Conservation (phyloP, 2,797 vertebrate species). For the Gobionotothen gibberifrons region DNA sequence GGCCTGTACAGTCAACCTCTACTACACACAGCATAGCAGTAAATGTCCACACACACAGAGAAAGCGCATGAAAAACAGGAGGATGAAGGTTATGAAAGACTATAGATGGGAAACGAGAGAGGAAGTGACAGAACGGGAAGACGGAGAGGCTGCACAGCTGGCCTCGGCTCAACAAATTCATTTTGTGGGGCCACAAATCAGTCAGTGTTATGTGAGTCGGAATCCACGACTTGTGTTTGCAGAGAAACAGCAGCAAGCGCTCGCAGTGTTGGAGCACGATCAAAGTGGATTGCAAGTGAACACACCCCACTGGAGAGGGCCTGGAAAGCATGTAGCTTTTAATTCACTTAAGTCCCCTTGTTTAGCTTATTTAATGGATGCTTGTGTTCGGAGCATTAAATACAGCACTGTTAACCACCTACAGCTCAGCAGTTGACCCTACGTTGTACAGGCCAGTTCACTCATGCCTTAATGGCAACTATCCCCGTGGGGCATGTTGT, state of each 20-base stretch:
- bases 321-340: constrained; percentile 52
- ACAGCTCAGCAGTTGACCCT: constrained; percentile 61
- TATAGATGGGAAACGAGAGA: constrained; percentile 55
- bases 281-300: constrained; percentile 55
- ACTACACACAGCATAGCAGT: constrained; percentile 28
- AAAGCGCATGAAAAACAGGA: constrained; percentile 16
- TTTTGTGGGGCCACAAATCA: constrained; percentile 76
- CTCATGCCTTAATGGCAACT: constrained; percentile 80
- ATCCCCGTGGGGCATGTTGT: constrained; percentile 61
- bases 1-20: constrained; percentile 11
- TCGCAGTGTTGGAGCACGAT: constrained; percentile 56
- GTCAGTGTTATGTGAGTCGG: constrained; percentile 59
- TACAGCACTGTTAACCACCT: constrained; percentile 57
- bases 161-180: constrained; percentile 70
- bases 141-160: constrained; percentile 67
- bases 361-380: constrained; percentile 60
- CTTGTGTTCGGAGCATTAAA: constrained; percentile 52
- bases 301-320: constrained; percentile 26
- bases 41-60: constrained; percentile 29
- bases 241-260: constrained; percentile 48
- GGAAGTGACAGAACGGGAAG: constrained; percentile 59
- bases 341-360: constrained; percentile 57
- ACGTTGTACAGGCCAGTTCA: constrained; percentile 61
- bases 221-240: constrained; percentile 57
- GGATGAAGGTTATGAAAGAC: constrained; percentile 46